These are phyloP conservation scores for Periphyllus acericola DNA, from an alignment of 2,888 invertebrate species.

Conservation along the genomic window DNA sequence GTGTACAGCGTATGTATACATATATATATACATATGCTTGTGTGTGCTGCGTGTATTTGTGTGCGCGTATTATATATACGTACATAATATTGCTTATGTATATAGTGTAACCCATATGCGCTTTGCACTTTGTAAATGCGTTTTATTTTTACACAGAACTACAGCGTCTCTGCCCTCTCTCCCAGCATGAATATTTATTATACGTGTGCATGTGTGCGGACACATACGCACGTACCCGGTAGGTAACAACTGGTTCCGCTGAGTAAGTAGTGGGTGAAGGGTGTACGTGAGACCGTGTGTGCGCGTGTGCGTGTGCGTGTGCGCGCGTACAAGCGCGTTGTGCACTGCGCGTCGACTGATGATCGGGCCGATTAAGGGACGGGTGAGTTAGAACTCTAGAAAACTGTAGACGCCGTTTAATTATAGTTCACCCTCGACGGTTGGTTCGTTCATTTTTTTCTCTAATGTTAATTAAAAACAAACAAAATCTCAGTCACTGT, in stretches of 20 bases:
- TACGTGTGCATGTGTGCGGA: neutral
- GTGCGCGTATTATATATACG: neutral
- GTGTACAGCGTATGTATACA: neutral
- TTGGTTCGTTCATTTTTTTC: neutral
- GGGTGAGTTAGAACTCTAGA: neutral
- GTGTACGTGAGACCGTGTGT: neutral
- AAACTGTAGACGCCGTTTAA: slow-evolving; percentile 31
- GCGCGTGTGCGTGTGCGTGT: neutral
- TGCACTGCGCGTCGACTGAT: neutral
- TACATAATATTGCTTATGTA: neutral
- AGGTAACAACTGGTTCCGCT: slow-evolving; percentile 31
- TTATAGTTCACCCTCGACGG: neutral
- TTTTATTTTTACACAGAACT: slow-evolving; percentile 19
- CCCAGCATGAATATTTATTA: no score
- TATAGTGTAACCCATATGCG: neutral
- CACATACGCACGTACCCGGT: neutral
- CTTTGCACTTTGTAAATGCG: slow-evolving; percentile 22
- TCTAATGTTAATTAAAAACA: slow-evolving; percentile 3
- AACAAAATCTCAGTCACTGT: slow-evolving; percentile 20
- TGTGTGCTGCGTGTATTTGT: neutral
- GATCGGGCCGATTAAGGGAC: neutral
- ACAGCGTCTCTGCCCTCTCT: neutral
- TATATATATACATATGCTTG: neutral
- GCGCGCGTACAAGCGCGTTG: no score
- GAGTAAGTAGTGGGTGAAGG: slow-evolving; percentile 30